Evolutionary conservation across 35 echinoderm and acorn worm species (phyloP).

Genomic region (Ophioderma brevispina): DNA sequence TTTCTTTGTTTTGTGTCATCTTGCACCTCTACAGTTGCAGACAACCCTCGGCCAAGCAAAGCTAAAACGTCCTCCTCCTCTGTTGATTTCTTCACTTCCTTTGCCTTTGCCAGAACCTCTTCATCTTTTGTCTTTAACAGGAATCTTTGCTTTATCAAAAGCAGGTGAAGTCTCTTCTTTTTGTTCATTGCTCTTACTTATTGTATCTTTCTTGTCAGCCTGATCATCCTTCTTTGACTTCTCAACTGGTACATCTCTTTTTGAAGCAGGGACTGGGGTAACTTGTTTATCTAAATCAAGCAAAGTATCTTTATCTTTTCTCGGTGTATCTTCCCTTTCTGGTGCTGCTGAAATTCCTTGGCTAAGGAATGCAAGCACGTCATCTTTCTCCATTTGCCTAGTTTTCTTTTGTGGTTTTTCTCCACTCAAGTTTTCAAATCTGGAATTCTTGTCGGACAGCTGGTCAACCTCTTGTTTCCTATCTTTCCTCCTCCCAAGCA

Average conservation of each 20-base stretch:
- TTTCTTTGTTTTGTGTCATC: not conserved
- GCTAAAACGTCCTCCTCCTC: conserved; percentile 12
- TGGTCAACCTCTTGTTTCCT: not conserved
- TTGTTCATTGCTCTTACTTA: not conserved
- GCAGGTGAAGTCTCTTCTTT: too few species aligned
- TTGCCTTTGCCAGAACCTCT: not conserved
- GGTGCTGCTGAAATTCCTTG: not conserved
- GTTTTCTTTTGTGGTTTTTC: not conserved
- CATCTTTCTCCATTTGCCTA: conserved; percentile 6
- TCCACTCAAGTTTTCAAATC: not conserved
- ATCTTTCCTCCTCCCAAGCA: not conserved
- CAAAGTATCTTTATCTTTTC: too few species aligned
- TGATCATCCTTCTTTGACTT: not conserved
- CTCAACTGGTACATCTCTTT: not conserved
- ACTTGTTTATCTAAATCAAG: not conserved
- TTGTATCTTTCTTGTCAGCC: not conserved
- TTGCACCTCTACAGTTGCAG: not conserved
- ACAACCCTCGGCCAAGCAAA: not conserved
- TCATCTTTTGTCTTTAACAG: too few species aligned
- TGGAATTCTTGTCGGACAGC: too few species aligned
- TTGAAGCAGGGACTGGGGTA: not conserved
- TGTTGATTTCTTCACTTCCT: not conserved
- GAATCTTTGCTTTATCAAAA: too few species aligned
- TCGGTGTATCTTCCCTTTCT: not conserved
- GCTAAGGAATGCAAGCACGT: conserved; percentile 21